Base-by-base conservation (phyloP, 2,113 vertebrate species). In the Spilogale gracilis region DNA sequence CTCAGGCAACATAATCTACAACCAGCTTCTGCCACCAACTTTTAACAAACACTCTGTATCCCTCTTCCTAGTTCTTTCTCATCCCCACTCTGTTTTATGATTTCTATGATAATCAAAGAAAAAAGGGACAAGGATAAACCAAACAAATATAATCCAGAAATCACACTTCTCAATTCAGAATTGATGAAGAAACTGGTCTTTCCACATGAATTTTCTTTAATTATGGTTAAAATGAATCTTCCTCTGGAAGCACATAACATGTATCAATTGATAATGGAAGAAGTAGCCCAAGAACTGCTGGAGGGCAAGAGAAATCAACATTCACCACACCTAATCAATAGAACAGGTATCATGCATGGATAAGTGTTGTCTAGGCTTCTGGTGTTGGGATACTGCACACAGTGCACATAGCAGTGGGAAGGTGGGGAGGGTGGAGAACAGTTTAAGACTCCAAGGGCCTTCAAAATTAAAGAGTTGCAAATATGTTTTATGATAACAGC, bases 101-200 rank as follows among this genome's bases (percentile, higher is more conserved):
- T 25, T 65, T 61, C 74, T 79, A 32, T 32, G 13, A 82, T 43
- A 71, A 69, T 25, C 69, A 96, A 74, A 87, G 18, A 61, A 52
- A 65, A 91, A 48, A 50, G 13, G 4, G 18, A 63, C 14, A 71
- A 54, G 12, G 52, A 38, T 85, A 89, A 93, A 56, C 27, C 63
- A 83, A 93, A 96, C 76, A 27, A 48, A 86, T 48, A 67, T 9
- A 83, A 84, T 54, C 4, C 9, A 84, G 65, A 97, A 85, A 79
- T 82, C 9, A 67, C 91, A 83, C 3, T 63, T 88, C 78, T 91
- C 90, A 54, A 86, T 45, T 79, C 52, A 27, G 4, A 81, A 94
- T 90, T 96, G 58, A 83, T 84, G 78, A 86, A 38, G 52, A 95
- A 92, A 65, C 79, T 83, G 16, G 5, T 14, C 79, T 92, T 84